phyloP scores from a whole-genome alignment of 35 echinoderm and acorn worm species.

The Hemicentrotus pulcherrimus region DNA sequence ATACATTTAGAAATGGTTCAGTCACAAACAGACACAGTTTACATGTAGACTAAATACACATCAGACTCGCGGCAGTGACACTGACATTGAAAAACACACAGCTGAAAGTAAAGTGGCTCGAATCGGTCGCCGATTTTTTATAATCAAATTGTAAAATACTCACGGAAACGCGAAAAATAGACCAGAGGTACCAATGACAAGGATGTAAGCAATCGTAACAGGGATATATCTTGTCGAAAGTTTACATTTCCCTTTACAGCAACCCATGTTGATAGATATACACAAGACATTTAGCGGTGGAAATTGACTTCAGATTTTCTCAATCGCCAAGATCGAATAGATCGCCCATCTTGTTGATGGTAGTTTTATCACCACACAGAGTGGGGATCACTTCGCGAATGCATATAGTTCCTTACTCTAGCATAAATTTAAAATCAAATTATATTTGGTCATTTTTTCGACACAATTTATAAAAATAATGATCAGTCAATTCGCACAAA shows the following conservation, averaged over 20 bases:
- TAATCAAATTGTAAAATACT: slow-evolving; percentile 45
- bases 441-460: neutral
- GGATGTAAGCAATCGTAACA: slow-evolving; percentile 76
- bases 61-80: too few species aligned
- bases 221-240: slow-evolving; percentile 84
- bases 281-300: neutral
- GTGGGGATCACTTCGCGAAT: neutral
- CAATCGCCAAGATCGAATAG: neutral
- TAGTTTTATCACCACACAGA: neutral
- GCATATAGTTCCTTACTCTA: neutral
- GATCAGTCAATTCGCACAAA: neutral
- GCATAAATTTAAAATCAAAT: neutral
- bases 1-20: too few species aligned
- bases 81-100: too few species aligned
- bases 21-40: too few species aligned
- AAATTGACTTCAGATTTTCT: neutral
- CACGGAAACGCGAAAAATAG: slow-evolving; percentile 88
- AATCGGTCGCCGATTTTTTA: too few species aligned
- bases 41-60: too few species aligned
- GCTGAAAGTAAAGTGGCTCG: too few species aligned
- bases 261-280: slow-evolving; percentile 41
- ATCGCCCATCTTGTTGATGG: slow-evolving; percentile 47
- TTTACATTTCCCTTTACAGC: slow-evolving; percentile 78
- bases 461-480: neutral
- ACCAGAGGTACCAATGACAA: slow-evolving; percentile 71